Conservation (phyloP, 2,113 vertebrate species). For the Microcebus ravelobensis region DNA sequence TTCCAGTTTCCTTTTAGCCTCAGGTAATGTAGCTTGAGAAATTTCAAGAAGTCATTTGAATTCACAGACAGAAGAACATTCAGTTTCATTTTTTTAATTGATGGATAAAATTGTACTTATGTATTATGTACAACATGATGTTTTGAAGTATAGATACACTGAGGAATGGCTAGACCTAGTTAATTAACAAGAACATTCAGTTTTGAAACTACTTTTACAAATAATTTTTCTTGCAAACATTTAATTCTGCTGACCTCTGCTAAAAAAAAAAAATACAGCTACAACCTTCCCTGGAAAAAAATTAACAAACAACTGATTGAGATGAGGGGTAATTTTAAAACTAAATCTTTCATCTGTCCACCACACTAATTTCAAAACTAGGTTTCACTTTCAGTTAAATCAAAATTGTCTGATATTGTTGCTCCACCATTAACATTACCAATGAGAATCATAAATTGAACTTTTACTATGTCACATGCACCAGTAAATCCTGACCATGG, state of each 20-base stretch:
- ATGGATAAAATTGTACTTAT: neutral
- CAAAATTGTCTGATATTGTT: neutral
- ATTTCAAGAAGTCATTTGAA: conserved; percentile 54
- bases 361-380: neutral
- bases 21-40: conserved; percentile 35
- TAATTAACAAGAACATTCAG: neutral
- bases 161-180: neutral
- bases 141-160: neutral
- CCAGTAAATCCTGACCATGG: neutral
- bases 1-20: conserved; percentile 48
- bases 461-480: neutral
- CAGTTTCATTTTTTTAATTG: neutral
- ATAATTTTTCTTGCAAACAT: conserved; percentile 42
- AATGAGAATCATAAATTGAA: neutral
- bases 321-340: neutral
- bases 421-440: neutral
- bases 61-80: conserved; percentile 9
- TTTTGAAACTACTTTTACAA: conserved; percentile 28
- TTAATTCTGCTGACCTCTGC: conserved; percentile 44
- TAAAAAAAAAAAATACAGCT: neutral
- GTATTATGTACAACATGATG: neutral
- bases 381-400: neutral
- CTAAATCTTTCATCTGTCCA: neutral
- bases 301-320: neutral
- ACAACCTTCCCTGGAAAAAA: neutral